These are phyloP conservation scores for Aspidiotus rigidus DNA, from an alignment of 2,888 invertebrate species.

Conservation along the genomic window DNA sequence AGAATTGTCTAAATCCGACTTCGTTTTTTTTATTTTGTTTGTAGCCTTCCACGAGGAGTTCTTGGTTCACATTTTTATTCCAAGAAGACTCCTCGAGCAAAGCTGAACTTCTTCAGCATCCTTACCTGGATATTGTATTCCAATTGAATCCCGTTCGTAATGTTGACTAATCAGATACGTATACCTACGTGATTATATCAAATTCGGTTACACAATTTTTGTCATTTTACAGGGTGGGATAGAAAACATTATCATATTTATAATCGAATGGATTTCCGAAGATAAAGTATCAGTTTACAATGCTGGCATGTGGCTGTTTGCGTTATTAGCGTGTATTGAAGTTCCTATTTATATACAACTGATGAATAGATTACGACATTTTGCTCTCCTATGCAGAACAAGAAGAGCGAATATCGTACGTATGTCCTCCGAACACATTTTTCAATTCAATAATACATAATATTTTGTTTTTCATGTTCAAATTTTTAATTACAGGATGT, in stretches of 20 bases:
- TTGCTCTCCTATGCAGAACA: conserved; percentile 6
- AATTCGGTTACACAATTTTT: background rate
- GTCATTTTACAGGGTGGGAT: conserved; percentile 9
- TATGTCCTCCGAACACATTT: background rate
- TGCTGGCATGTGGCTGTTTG: conserved; percentile 21
- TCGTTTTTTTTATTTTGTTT: background rate
- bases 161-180: background rate
- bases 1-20: background rate
- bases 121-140: conserved; percentile 17
- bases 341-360: conserved; percentile 12
- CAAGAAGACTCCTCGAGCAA: background rate
- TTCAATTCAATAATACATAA: background rate
- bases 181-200: background rate
- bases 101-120: background rate
- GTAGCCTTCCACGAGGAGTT: conserved; percentile 6
- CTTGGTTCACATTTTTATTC: conserved; percentile 20
- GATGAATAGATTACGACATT: conserved; percentile 15
- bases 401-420: background rate
- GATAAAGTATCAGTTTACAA: conserved; percentile 16
- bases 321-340: conserved; percentile 22
- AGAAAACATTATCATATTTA: conserved; percentile 16
- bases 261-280: conserved; percentile 10
- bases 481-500: conserved; percentile 9
- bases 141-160: conserved; percentile 12
- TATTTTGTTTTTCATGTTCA: background rate